Conservation (phyloP, 2,888 invertebrate species). For the Dolichomitus sp. region DNA sequence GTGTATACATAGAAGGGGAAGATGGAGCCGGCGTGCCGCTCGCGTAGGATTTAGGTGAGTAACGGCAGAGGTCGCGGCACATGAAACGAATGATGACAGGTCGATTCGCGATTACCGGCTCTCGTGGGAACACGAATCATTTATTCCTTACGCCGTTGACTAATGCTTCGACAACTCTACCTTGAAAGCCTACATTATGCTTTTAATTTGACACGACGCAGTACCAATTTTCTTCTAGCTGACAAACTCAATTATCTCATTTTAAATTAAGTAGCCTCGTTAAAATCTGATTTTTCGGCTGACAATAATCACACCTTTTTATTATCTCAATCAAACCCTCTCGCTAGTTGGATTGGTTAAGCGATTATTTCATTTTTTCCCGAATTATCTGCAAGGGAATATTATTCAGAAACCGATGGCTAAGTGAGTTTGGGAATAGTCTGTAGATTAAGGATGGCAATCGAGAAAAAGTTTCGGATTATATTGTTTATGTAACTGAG, state of each 20-base stretch:
- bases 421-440: not conserved
- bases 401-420: not conserved
- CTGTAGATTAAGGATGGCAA: too few relatives aligned
- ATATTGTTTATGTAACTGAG: too few relatives aligned
- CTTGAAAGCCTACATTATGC: conserved; percentile 60
- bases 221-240: conserved; percentile 24
- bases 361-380: conserved; percentile 22
- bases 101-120: conserved; percentile 63
- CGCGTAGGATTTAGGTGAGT: conserved; percentile 41
- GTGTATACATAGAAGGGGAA: conserved; percentile 18
- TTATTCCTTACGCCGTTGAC: conserved; percentile 53
- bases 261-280: conserved; percentile 6
- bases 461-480: too few relatives aligned
- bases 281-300: conserved; percentile 20
- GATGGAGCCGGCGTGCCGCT: conserved; percentile 13
- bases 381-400: not conserved
- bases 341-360: not conserved
- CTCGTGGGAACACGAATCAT: conserved; percentile 62
- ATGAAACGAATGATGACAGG: conserved; percentile 63
- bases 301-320: conserved; percentile 23
- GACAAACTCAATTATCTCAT: conserved; percentile 45
- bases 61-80: conserved; percentile 29
- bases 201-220: conserved; percentile 49
- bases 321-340: conserved; percentile 1
- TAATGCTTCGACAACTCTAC: conserved; percentile 37